These are phyloP conservation scores for Champsocephalus gunnari DNA, from an alignment of 2,797 vertebrate species.

Conservation along the genomic window DNA sequence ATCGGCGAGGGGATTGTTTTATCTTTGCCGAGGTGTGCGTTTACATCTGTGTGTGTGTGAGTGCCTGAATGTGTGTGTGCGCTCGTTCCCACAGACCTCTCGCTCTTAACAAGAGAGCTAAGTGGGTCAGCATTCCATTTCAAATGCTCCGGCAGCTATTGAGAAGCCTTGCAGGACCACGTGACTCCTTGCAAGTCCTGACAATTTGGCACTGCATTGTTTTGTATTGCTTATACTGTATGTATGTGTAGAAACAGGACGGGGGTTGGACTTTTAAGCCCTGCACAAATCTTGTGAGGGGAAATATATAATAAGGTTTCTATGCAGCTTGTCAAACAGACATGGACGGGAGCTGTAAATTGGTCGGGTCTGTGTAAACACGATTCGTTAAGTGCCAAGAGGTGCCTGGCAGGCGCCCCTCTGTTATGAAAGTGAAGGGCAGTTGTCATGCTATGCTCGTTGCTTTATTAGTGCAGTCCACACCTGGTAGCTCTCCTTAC, in stretches of 20 bases:
- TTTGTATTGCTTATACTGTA: neutral
- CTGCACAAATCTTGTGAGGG: conserved; percentile 13
- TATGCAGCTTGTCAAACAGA: conserved; percentile 77
- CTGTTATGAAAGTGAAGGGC: conserved; percentile 72
- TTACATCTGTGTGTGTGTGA: neutral
- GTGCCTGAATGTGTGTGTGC: conserved; percentile 1
- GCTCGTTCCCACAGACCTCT: conserved; percentile 46
- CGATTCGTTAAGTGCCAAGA: conserved; percentile 71
- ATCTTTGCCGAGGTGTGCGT: conserved; percentile 44
- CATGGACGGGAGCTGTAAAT: conserved; percentile 71
- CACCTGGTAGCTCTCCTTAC: conserved; percentile 48
- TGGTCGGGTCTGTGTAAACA: conserved; percentile 72
- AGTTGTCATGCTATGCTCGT: conserved; percentile 55
- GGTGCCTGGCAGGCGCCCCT: conserved; percentile 68
- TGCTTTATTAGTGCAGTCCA: conserved; percentile 56
- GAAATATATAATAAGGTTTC: conserved; percentile 48
- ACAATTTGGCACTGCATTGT: conserved; percentile 36
- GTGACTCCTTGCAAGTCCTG: conserved; percentile 15
- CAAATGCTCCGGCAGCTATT: conserved; percentile 41
- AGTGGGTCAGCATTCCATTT: conserved; percentile 76
- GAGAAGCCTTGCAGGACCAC: conserved; percentile 26
- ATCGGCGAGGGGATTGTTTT: conserved; percentile 42
- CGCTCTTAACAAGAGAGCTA: conserved; percentile 52
- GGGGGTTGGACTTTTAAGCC: neutral
- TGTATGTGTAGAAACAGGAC: neutral